Evolutionary conservation across 1,140 invertebrate genomes (phyloP).

Genomic region (Papilio polytes): DNA sequence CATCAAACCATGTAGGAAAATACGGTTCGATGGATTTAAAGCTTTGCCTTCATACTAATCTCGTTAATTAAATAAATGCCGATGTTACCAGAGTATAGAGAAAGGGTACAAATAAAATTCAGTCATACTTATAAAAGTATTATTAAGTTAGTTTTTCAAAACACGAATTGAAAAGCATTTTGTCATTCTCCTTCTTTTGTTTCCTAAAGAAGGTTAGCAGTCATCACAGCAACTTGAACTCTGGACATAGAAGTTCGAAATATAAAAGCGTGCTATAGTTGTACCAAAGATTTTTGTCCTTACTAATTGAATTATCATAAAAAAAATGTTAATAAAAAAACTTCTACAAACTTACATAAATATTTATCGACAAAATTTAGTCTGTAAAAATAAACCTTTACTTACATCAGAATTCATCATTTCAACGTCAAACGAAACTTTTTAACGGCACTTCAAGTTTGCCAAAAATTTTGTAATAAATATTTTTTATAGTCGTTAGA

Average conservation of each 20-base stretch:
- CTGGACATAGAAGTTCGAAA: too few relatives aligned
- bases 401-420: neutral
- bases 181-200: too few relatives aligned
- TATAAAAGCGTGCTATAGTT: too few relatives aligned
- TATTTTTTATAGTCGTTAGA: conserved; percentile 11
- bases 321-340: too few relatives aligned
- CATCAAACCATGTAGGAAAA: neutral
- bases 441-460: conserved; percentile 4
- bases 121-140: neutral
- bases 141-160: too few relatives aligned
- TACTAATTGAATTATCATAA: too few relatives aligned
- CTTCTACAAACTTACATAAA: neutral
- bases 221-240: too few relatives aligned
- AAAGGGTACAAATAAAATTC: neutral
- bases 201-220: too few relatives aligned
- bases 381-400: neutral
- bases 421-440: conserved; percentile 2
- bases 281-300: too few relatives aligned
- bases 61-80: neutral
- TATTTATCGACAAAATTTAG: neutral
- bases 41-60: neutral
- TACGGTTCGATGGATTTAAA: neutral
- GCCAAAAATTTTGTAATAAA: neutral
- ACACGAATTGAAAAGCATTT: too few relatives aligned
- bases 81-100: neutral